Base-by-base conservation (phyloP, 2,113 vertebrate genomes). In the Amblyornis subalaris region DNA sequence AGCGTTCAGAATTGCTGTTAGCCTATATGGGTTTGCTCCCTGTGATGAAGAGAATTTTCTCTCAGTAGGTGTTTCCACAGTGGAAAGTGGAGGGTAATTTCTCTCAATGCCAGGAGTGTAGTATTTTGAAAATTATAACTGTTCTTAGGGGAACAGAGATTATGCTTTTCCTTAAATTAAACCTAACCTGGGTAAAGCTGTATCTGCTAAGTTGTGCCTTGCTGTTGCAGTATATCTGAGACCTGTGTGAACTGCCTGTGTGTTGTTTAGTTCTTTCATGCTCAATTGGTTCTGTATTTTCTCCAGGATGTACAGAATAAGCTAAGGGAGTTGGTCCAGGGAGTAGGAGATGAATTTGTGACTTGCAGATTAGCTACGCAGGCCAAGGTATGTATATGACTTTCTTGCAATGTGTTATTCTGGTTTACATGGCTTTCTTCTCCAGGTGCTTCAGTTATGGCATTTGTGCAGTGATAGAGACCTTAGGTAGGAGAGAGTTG, bases 341-440 rank as follows among this genome's bases (percentile, higher is more conserved):
- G 98, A 90, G 97, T 97, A 7, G 99, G 99, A 12, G 99, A 99
- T 42, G 99, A 99, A 89, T 99, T 99, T 96, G 96, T 99, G 98
- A 99, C 97, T 29, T 99, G 98, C 94, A 98, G 97, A 95, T 96
- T 98, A 67, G 98, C 99, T 74, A 97, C 98, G 2, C 98, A 96
- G 71, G 99, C 99, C n/a, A 99, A 99, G 99, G 99, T 98, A 97
- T 23, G 99, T 98, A 88, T 60, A 22, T 93, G 3, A 47, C 48
- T 95, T 91, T 88, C 50, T 28, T 90, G 51, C 12, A 42, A 21
- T 0, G 2, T 28, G 8, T 47, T 58, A 14, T 25, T 80, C 28
- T 64, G 11, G 6, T 80, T 76, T 86, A 77, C 88, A 69, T 74
- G n/a, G 3, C 9, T 36, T n/a, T 88, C 1, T 69, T 36, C 44